Base-by-base conservation (phyloP, 2,797 vertebrate species). In the Betta splendens region DNA sequence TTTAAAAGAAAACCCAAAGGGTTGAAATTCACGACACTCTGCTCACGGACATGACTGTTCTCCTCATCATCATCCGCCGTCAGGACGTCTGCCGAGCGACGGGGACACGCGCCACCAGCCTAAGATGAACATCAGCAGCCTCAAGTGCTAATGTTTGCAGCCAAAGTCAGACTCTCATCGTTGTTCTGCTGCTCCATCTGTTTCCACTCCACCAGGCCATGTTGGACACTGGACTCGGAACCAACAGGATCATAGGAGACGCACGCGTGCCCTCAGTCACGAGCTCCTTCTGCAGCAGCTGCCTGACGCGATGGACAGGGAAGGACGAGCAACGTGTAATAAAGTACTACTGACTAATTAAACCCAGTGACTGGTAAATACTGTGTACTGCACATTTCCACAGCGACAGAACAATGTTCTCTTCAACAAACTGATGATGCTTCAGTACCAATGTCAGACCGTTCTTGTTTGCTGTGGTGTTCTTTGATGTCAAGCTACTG, bases 301-400 rank as follows among this genome's bases (percentile, higher is more conserved):
- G 67, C 61, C 67, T 60, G 75, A 61, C 38, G 3, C 15, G 66
- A 64, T 38, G 60, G 37, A 26, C 25, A 37, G 28, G 32, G 58
- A 48, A 43, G 54, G 13, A 50, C 26, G 44, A 51, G 23, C 43
- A 47, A 26, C 25, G 38, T 32, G 35, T 21, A 35, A 58, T n/a
- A 40, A 68, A 61, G 33, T 71, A 80, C 84, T 82, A 82, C 81
- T 81, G 81, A 84, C 68, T 35, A 55, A 38, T 42, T 36, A 12
- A 16, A 33, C 53, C 3, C 28, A 42, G 21, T 31, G 9, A 8
- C 7, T 25, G 20, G 33, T 47, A 5, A 16, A 26, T 46, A 15
- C 23, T 3, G 16, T 18, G 8, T 9, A 33, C 13, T n/a, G 13
- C 4, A 22, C 4, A 20, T 48, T 46, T 52, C 20, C 40, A 25